Evolutionary conservation across 2,113 vertebrate species (phyloP).

Genomic region (Pelodiscus sinensis): DNA sequence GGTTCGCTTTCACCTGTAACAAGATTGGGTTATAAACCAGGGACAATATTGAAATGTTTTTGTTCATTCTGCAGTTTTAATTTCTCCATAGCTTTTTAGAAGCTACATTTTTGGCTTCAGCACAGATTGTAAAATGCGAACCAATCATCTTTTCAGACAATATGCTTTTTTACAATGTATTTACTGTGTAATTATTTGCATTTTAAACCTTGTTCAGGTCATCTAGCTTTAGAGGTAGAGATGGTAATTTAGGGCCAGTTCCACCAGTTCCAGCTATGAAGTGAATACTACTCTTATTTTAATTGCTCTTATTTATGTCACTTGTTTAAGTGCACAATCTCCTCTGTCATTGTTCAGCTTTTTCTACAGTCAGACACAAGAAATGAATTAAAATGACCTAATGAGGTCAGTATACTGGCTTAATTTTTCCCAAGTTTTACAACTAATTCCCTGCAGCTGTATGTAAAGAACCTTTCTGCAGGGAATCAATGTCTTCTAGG

Average conservation of each 20-base stretch:
- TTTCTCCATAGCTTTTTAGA: conserved; percentile 44
- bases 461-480: conserved; percentile 20
- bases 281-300: conserved; percentile 49
- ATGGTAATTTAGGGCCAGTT: conserved; percentile 14
- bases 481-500: conserved; percentile 35
- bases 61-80: conserved; percentile 29
- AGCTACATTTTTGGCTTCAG: conserved; percentile 22
- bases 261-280: conserved; percentile 34
- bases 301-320: not conserved
- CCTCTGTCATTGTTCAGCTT: conserved; percentile 55
- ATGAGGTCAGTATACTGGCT: conserved; percentile 35
- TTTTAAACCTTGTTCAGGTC: conserved; percentile 51
- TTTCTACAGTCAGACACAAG: conserved; percentile 6
- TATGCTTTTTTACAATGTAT: not conserved
- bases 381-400: conserved; percentile 62
- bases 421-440: conserved; percentile 25
- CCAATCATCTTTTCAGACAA: conserved; percentile 46
- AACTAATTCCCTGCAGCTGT: conserved; percentile 35
- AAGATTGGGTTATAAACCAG: conserved; percentile 3
- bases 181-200: conserved; percentile 50
- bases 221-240: not conserved
- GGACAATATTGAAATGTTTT: conserved; percentile 52
- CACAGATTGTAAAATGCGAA: conserved; percentile 18
- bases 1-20: not conserved
- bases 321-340: conserved; percentile 6